Conservation (phyloP, 2,888 invertebrate genomes). For the Microctonus hyperodae region DNA sequence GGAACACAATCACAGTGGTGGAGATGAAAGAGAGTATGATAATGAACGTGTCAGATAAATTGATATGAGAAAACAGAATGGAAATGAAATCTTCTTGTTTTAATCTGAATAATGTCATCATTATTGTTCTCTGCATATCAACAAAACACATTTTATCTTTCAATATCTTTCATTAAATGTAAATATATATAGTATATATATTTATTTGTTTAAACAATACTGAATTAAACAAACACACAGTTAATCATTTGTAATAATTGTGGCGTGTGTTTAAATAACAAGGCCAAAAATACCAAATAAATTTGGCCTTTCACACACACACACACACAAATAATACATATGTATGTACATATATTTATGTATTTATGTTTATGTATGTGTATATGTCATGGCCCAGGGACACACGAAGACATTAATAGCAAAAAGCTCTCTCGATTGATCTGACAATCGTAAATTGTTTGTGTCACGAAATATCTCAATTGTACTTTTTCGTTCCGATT, state of each 20-base stretch:
- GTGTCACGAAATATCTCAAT: slow-evolving; percentile 39
- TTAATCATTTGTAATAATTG: neutral
- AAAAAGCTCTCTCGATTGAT: slow-evolving; percentile 48
- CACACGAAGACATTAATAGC: slow-evolving; percentile 42
- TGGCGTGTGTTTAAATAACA: neutral
- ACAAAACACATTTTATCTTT: too few species aligned
- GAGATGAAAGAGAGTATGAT: neutral
- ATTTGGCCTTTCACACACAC: slow-evolving; percentile 5
- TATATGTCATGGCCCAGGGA: neutral
- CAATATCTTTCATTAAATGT: neutral
- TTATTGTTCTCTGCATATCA: too few species aligned
- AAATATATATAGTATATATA: neutral
- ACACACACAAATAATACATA: neutral
- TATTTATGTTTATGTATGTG: too few species aligned
- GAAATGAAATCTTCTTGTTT: neutral
- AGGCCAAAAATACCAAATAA: neutral
- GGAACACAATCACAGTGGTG: neutral
- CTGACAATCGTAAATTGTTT: slow-evolving; percentile 43
- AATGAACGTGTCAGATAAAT: neutral
- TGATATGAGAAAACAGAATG: neutral
- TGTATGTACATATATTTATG: too few species aligned
- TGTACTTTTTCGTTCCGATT: neutral
- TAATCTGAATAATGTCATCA: neutral
- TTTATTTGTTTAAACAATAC: neutral
- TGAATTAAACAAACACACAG: neutral